Conservation (phyloP, 2,113 vertebrate genomes). For the Corythaixoides concolor region DNA sequence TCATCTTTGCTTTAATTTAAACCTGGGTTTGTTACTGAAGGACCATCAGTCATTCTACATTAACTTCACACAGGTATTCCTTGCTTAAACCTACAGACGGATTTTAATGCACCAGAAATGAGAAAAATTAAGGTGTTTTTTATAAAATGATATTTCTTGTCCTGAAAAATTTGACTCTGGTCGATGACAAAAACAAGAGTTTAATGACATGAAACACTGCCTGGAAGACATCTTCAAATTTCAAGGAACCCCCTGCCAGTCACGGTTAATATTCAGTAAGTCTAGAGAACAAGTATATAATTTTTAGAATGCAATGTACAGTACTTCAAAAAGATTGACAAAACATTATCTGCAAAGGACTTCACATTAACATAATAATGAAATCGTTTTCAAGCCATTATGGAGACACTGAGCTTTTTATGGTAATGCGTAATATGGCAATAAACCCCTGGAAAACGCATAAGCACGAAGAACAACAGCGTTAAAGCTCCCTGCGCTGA, state of each 20-base stretch:
- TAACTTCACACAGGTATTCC: background rate
- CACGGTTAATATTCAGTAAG: background rate
- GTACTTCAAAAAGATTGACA: background rate
- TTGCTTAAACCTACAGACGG: background rate
- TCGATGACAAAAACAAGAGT: background rate
- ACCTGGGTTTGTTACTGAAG: background rate
- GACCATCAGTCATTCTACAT: background rate
- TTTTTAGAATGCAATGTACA: background rate
- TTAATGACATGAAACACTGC: background rate
- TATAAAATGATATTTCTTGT: background rate
- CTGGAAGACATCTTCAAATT: background rate
- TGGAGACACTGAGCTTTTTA: background rate
- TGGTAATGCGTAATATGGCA: background rate
- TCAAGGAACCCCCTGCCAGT: background rate
- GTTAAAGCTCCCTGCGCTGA: background rate
- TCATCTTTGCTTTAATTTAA: background rate
- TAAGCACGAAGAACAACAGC: background rate
- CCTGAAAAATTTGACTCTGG: background rate
- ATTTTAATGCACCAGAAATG: background rate
- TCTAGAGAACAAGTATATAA: background rate
- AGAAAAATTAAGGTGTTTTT: background rate
- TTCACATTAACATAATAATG: conserved; percentile 30
- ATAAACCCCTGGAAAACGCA: background rate
- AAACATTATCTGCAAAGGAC: conserved; percentile 1
- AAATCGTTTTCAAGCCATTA: background rate